Conservation (phyloP, 2,888 invertebrate species). For the Charanyca ferruginea region DNA sequence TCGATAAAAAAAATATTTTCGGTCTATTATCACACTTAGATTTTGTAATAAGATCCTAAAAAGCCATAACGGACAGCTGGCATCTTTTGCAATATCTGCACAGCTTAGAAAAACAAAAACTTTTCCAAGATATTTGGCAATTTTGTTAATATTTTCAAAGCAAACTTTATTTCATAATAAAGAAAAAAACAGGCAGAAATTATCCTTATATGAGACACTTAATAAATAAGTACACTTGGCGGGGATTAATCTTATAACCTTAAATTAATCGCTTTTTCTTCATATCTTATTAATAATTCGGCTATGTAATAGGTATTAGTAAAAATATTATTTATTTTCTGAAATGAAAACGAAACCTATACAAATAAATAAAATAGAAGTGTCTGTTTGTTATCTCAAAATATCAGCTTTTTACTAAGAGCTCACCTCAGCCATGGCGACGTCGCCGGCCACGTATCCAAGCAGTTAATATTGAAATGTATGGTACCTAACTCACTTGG, state of each 20-base stretch:
- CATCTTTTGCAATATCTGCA: constrained; percentile 1
- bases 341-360: too few species aligned
- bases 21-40: not conserved
- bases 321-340: too few species aligned
- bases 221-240: constrained; percentile 4
- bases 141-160: constrained; percentile 4
- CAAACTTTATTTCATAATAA: not conserved
- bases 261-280: not conserved
- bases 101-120: not conserved
- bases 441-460: too few species aligned
- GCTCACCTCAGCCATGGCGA: too few species aligned
- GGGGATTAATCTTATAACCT: constrained; percentile 7
- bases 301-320: too few species aligned
- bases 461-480: too few species aligned
- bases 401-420: too few species aligned
- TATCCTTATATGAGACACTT: constrained; percentile 3
- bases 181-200: not conserved
- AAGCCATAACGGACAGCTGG: not conserved
- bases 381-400: too few species aligned
- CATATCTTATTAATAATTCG: not conserved
- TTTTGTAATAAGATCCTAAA: not conserved
- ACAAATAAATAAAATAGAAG: too few species aligned
- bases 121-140: not conserved
- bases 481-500: too few species aligned
- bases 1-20: not conserved